phyloP scores from a whole-genome alignment of 2,888 invertebrate species.

The Erynnis tages region DNA sequence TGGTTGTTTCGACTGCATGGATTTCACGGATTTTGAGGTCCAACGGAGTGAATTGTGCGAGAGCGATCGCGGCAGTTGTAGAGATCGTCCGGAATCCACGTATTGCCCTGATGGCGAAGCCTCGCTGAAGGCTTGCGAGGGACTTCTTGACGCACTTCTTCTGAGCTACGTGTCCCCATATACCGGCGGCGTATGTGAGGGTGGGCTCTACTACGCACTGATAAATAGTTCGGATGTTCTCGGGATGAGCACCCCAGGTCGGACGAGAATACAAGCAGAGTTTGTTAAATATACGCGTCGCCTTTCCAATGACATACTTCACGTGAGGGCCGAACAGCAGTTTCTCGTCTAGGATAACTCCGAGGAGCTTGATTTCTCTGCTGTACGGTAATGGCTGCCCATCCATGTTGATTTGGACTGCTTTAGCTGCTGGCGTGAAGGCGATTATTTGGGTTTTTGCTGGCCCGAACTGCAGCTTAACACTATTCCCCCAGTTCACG shows the following conservation, averaged over 20 bases:
- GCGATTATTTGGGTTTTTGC: neutral
- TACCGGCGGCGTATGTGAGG: neutral
- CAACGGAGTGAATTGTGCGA: neutral
- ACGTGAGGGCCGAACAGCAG: neutral
- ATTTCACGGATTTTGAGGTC: neutral
- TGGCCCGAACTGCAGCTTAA: neutral
- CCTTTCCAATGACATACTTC: neutral
- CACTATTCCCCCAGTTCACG: neutral
- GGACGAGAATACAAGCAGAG: neutral
- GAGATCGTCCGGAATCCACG: constrained; percentile 1
- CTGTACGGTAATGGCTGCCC: neutral
- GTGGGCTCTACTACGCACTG: neutral
- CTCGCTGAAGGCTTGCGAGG: neutral
- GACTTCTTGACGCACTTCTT: neutral
- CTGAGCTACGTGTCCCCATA: neutral
- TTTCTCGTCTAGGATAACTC: neutral
- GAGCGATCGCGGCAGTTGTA: neutral
- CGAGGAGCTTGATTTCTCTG: neutral
- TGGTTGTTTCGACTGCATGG: neutral
- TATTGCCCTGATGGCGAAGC: constrained; percentile 7
- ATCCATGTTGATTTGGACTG: neutral
- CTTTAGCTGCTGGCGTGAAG: neutral
- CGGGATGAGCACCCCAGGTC: neutral
- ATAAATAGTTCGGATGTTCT: neutral
- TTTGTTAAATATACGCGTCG: neutral